Evolutionary conservation across 1,140 invertebrate genomes (phyloP).

Genomic region (Camponotus floridanus): DNA sequence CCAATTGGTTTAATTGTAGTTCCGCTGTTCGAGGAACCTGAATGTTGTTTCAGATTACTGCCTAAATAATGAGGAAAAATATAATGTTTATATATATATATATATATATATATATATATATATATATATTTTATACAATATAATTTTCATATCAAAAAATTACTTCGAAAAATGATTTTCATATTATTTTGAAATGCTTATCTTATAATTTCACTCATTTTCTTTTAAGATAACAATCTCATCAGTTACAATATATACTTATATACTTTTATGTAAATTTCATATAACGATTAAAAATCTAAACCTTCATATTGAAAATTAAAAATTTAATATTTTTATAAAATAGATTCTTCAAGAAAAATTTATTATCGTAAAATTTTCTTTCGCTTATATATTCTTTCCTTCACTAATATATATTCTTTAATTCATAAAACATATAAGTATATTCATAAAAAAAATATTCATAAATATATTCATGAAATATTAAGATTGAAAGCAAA

Average conservation of each 20-base stretch:
- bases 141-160: not conserved
- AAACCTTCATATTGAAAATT: too few species aligned
- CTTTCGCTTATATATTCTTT: not conserved
- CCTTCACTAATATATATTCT: not conserved
- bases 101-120: not conserved
- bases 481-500: not conserved
- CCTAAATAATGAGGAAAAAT: constrained; percentile 12
- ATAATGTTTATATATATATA: not conserved
- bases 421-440: not conserved
- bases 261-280: not conserved
- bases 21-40: not conserved
- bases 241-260: not conserved
- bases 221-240: not conserved
- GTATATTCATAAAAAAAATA: too few species aligned
- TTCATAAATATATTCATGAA: too few species aligned
- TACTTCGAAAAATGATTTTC: not conserved
- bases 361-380: constrained; percentile 8
- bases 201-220: not conserved
- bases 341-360: not conserved
- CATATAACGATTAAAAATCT: not conserved
- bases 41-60: not conserved
- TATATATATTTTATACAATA: not conserved
- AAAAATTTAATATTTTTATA: not conserved
- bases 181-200: not conserved
- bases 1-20: constrained; percentile 55